Base-by-base conservation (phyloP, 2,797 vertebrate species). In the Sebastes nivosus region DNA sequence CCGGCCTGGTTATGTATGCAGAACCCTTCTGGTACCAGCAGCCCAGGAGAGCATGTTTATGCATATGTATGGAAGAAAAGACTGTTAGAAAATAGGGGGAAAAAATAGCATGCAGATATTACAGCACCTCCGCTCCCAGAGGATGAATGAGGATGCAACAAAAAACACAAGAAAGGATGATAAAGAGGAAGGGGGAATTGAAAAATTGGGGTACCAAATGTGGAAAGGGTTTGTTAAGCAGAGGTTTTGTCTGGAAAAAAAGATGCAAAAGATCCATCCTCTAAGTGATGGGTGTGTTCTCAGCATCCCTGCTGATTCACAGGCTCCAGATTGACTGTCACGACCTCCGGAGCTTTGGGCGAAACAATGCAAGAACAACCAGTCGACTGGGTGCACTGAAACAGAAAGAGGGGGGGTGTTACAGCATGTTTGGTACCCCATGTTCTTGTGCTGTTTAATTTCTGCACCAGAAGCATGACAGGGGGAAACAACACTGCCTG, bases 1-100 rank as follows among this genome's bases (percentile, higher is more conserved):
- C 75, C 67, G 68, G 63, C 65, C 46, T 68, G 72, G 46, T 90
- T 81, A 73, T 87, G 32, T 34, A 77, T 88, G 52, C 59, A 80
- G 42, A 73, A 20, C 25, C 54, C 22, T 7, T 27, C 63, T 69
- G 81, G 30, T 78, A 73, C 63, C 69, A 63, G 75, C 77, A 63
- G 32, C 38, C 57, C 75, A 69, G 57, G 50, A 46, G 55, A 54
- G 64, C 60, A 27, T 34, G 55, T 69, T 46, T 79, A 46, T 46
- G 54, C 67, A 63, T 83, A 29, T 81, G 54, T 11, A 29, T 75
- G 54, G 1, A 27, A 34, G 13, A 52, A 13, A 58, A 70, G 24
- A n/a, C 57, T 50, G 36, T 32, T 18, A 63, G 22, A 71, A n/a
- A 72, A 66, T 6, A 52, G 60, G 6, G 0, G 3, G 2, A 3